Evolutionary conservation across 2,797 vertebrate species (phyloP).

Genomic region (Arvicola amphibius): DNA sequence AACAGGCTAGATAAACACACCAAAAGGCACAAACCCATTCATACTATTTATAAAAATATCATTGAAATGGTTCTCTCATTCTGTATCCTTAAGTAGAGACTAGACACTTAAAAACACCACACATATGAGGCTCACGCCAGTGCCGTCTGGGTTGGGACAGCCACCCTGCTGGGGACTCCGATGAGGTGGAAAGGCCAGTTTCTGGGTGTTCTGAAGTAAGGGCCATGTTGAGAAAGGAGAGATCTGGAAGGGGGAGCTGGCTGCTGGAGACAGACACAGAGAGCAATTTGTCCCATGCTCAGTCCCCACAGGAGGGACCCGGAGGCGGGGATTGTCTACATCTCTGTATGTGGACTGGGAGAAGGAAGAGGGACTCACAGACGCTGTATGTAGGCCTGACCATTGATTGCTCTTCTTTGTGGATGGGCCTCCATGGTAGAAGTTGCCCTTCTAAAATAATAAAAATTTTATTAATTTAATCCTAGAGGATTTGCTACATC

Average conservation of each 20-base stretch:
- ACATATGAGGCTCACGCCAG: fast-evolving
- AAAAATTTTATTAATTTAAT: neutral
- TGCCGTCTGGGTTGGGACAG: neutral
- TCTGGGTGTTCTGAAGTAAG: neutral
- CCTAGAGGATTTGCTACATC: neutral
- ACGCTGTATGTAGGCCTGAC: neutral
- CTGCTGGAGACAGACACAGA: neutral
- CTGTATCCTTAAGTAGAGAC: neutral
- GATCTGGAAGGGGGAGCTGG: neutral
- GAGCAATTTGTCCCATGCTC: neutral
- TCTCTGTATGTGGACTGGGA: neutral
- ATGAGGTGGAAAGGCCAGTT: neutral
- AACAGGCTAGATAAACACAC: neutral
- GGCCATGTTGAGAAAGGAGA: neutral
- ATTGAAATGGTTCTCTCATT: neutral
- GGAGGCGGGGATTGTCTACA: neutral
- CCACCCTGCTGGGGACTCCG: neutral
- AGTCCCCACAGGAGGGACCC: neutral
- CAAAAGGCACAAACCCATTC: neutral
- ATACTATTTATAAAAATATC: neutral
- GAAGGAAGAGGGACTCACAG: neutral
- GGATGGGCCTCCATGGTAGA: neutral
- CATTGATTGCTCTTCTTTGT: neutral
- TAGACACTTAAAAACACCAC: neutral
- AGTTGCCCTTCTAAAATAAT: neutral